These are phyloP conservation scores for Mesitornis unicolor DNA, from an alignment of 2,113 vertebrate genomes.

Conservation along the genomic window DNA sequence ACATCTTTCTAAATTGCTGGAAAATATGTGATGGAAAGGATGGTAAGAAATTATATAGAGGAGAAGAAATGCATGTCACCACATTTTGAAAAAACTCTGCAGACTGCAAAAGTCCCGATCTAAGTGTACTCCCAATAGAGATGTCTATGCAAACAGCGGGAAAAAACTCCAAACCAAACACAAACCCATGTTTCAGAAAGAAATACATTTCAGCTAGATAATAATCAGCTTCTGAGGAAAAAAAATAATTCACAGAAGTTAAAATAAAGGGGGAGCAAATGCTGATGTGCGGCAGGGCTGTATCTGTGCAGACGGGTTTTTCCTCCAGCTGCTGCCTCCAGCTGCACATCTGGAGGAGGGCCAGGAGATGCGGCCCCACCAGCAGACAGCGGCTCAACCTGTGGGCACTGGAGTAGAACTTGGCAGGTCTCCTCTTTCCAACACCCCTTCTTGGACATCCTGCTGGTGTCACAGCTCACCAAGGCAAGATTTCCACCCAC, in stretches of 20 bases:
- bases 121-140: neutral
- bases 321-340: neutral
- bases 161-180: neutral
- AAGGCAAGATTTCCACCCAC: neutral
- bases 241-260: neutral
- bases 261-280: neutral
- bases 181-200: neutral
- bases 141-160: neutral
- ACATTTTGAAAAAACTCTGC: neutral
- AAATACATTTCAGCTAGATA: neutral
- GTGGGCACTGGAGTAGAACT: accelerated
- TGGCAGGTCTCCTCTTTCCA: neutral
- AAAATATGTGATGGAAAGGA: neutral
- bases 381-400: neutral
- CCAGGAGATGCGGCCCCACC: accelerated
- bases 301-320: neutral
- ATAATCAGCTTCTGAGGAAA: neutral
- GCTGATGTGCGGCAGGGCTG: accelerated
- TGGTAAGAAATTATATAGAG: neutral
- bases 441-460: neutral
- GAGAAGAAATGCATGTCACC: neutral
- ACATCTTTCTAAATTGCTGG: neutral
- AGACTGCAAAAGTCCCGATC: neutral
- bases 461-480: neutral
- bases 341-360: neutral